A percentile compares a stretch with the other conserved stretches of the same genome.
These are phyloP conservation scores for Hesperia comma DNA, from an alignment of 2,888 invertebrate genomes.

Conservation along the genomic window DNA sequence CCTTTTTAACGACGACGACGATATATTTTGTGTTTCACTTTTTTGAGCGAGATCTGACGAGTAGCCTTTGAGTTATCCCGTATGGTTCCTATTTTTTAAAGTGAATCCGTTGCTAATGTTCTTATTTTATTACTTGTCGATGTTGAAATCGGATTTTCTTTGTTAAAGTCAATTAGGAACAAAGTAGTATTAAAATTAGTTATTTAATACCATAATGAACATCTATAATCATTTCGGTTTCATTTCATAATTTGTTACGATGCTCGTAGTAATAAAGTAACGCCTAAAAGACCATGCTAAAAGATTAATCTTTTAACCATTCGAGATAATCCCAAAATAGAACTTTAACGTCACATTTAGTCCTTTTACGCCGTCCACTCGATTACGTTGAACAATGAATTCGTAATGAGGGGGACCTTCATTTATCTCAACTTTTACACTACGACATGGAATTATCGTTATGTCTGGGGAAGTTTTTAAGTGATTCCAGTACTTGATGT, in stretches of 20 bases:
- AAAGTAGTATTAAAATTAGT: too few relatives aligned
- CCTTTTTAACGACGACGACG: too few relatives aligned
- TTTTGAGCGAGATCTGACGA: too few relatives aligned
- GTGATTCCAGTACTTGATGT: constrained; percentile 17
- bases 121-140: too few relatives aligned
- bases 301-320: constrained; percentile 38
- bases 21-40: too few relatives aligned
- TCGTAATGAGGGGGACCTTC: constrained; percentile 33
- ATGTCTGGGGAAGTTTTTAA: constrained; percentile 21
- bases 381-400: constrained; percentile 33
- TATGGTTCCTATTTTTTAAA: too few relatives aligned
- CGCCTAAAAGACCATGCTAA: constrained; percentile 50
- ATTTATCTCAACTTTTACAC: constrained; percentile 32
- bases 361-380: constrained; percentile 28
- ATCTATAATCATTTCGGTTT: too few relatives aligned
- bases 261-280: not conserved
- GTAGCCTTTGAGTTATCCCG: too few relatives aligned
- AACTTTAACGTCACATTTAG: constrained; percentile 24
- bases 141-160: too few relatives aligned
- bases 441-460: constrained; percentile 18
- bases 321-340: constrained; percentile 22
- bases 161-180: too few relatives aligned
- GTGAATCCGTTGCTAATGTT: too few relatives aligned
- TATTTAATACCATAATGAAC: too few relatives aligned
- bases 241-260: not conserved